Percentiles rank a stretch among this genome's conserved stretches.
Conservation (phyloP, 2,113 vertebrate genomes). For the Sapajus apella region DNA sequence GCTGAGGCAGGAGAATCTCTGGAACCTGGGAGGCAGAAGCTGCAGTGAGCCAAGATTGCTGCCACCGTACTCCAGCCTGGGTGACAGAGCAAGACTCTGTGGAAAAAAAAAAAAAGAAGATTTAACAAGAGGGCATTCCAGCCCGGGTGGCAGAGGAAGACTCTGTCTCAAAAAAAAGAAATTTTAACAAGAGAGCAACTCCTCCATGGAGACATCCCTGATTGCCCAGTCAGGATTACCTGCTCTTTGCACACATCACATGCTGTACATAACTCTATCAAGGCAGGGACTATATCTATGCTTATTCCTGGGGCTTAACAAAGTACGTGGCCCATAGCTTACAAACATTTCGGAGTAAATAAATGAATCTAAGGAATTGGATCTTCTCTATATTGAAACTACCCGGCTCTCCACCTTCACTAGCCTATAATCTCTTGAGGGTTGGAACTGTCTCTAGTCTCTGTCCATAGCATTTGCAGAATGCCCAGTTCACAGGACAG, state of each 20-base stretch:
- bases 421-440: not conserved
- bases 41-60: too few species aligned
- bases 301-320: not conserved
- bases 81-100: too few species aligned
- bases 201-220: not conserved
- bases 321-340: not conserved
- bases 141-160: too few species aligned
- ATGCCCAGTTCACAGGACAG: not conserved
- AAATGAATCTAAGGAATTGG: not conserved
- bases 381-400: not conserved
- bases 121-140: too few species aligned
- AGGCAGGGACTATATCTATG: not conserved
- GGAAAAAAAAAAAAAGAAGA: too few species aligned
- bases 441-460: not conserved
- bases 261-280: not conserved
- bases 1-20: too few species aligned
- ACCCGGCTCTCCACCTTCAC: not conserved
- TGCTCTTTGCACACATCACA: not conserved
- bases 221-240: not conserved
- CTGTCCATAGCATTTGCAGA: not conserved
- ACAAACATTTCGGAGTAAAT: not conserved
- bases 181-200: not conserved
- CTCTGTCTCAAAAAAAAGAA: too few species aligned
- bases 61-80: too few species aligned
- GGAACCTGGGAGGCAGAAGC: too few species aligned